A percentile compares a stretch with the other conserved stretches of the same genome.
Evolutionary conservation across 2,113 vertebrate species (phyloP).

Genomic region (Pomatorhinus ruficollis): DNA sequence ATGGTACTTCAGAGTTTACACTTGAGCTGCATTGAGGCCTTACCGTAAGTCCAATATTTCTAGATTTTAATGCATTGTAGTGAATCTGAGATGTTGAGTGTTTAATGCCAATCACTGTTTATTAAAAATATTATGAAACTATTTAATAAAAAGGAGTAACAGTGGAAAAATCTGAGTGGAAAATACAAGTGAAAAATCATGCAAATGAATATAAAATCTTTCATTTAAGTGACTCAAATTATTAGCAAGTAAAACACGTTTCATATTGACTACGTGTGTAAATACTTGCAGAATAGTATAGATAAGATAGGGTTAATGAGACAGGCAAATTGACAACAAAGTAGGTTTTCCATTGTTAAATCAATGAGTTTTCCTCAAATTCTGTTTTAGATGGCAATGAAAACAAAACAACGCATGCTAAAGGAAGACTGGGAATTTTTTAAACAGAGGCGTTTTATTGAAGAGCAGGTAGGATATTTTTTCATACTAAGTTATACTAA

Average conservation of each 20-base stretch:
- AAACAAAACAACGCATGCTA: conserved; percentile 89
- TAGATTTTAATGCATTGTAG: neutral
- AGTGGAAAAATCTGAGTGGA: neutral
- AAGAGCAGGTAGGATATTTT: conserved; percentile 86
- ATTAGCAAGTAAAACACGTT: neutral
- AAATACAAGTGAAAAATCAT: neutral
- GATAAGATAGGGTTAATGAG: neutral
- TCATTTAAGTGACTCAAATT: neutral
- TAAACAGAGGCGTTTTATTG: conserved; percentile 91
- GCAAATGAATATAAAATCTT: neutral
- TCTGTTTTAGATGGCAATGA: conserved; percentile 85
- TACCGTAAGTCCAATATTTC: accelerated
- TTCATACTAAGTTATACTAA: neutral
- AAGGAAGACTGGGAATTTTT: conserved; percentile 97
- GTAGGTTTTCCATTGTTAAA: neutral
- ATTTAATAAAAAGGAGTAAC: neutral
- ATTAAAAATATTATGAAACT: neutral
- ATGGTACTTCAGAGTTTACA: neutral
- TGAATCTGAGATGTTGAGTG: neutral
- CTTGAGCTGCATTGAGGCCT: neutral
- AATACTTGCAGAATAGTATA: neutral
- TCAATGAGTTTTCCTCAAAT: conserved; percentile 34
- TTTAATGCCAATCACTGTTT: neutral
- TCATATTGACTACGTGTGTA: neutral
- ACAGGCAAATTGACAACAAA: neutral